phyloP scores from a whole-genome alignment of 2,797 vertebrate species.

The Crax fasciolata region DNA sequence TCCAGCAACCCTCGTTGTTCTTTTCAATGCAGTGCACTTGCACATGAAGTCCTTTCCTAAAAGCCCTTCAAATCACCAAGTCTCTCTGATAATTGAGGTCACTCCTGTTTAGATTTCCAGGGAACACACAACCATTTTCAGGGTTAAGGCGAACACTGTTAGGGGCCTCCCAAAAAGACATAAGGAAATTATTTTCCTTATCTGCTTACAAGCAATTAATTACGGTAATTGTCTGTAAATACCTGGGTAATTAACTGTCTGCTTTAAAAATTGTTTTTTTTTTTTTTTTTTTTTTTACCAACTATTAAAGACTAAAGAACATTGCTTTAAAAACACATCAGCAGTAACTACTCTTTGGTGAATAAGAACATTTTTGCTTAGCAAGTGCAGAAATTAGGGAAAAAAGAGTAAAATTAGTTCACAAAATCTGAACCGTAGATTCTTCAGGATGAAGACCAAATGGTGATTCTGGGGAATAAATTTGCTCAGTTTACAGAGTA shows the following conservation, averaged over 20 bases:
- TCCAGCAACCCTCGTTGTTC: neutral
- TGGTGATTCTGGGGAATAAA: neutral
- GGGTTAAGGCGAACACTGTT: neutral
- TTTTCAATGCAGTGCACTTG: neutral
- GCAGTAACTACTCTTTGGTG: neutral
- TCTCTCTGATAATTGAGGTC: neutral
- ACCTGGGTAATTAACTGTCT: rapidly evolving
- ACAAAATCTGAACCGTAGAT: neutral
- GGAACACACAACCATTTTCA: rapidly evolving
- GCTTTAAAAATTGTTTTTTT: neutral
- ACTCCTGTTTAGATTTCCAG: neutral
- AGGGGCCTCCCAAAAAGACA: neutral
- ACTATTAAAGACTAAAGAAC: too few relatives aligned
- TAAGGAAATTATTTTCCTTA: neutral
- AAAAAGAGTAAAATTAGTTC: neutral
- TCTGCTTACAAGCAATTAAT: neutral
- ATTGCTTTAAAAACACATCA: neutral
- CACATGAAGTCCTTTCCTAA: neutral
- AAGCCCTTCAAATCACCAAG: neutral
- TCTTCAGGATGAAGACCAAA: neutral
- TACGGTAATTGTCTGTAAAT: neutral
- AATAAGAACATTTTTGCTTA: neutral
- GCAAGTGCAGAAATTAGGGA: neutral
- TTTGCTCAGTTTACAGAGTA: neutral
- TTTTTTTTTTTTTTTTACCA: too few relatives aligned